Base-by-base conservation (phyloP, 2,888 invertebrate genomes). In the Strigamia maritima region DNA sequence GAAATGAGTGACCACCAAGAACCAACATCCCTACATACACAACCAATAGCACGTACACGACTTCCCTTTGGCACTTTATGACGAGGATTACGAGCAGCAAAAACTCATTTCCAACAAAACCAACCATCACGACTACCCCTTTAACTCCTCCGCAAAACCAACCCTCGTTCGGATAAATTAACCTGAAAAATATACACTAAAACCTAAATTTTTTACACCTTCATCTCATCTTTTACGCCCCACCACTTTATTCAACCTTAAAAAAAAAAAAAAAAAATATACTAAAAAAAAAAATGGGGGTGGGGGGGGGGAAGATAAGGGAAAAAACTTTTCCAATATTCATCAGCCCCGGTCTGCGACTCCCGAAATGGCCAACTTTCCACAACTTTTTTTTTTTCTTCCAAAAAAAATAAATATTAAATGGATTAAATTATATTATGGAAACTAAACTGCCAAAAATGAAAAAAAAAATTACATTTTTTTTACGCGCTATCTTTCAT, bases 391-490 rank as follows among this genome's bases (percentile, higher is more conserved):
- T 60, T 16, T 24, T 22, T 19, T 60, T 60, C n/a, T 19, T 19
- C 22, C 8, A 16, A 2, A 24, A 16, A 2, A 24, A 60, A 19
- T 60, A 60, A 60, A 60, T 60, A 22, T 60, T 60, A 10, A 19
- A 60, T 60, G 60, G 60, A 6, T 60, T 60, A 60, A 60, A 60
- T 60, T 60, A 60, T 60, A 60, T 60, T 60, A 60, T 60, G 60
- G 60, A 60, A 60, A 60, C 19, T n/a, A 22, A 22, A 60, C 60
- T 60, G 22, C 60, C 60, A 19, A 22, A 8, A 2, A 3, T 6
- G 31, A 31, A 31, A 60, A 60, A 60, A 60, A 54, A 16, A 16
- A 60, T n/a, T 12, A 60, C 24, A 19, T 19, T n/a, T 24, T n/a
- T 24, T 60, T 60, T 24, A 60, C 60, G 40, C 40, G 16, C 14